Conservation (phyloP, 2,113 vertebrate species). For the Ceratotherium simum region DNA sequence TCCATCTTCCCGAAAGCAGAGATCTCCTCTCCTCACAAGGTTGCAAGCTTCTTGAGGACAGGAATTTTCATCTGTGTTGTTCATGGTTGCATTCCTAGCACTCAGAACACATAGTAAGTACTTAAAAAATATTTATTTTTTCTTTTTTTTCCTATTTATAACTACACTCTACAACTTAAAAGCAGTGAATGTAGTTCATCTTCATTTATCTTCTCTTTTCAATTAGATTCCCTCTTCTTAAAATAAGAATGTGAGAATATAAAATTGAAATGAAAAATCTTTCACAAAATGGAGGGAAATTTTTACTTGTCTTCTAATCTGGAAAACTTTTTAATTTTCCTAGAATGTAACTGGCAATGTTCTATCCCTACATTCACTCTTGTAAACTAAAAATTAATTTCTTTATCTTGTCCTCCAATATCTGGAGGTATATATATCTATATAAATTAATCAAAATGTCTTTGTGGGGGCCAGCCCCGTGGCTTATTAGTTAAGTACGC, state of each 20-base stretch:
- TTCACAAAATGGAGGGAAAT: neutral
- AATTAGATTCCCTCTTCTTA: neutral
- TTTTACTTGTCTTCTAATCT: neutral
- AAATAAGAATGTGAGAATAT: neutral
- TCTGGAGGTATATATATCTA: neutral
- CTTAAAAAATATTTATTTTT: too few species aligned
- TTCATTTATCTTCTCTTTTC: neutral
- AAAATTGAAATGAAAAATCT: neutral
- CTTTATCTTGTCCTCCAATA: neutral
- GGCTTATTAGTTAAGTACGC: too few species aligned
- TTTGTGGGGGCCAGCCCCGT: too few species aligned
- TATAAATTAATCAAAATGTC: neutral
- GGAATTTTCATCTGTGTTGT: fast-evolving
- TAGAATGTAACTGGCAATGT: neutral
- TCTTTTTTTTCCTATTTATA: fast-evolving
- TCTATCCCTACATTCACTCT: neutral
- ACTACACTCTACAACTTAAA: too few species aligned
- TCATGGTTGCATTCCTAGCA: fast-evolving
- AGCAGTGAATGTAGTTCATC: fast-evolving
- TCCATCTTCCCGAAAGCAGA: too few species aligned
- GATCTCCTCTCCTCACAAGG: neutral
- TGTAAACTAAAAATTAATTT: neutral
- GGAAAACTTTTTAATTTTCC: neutral
- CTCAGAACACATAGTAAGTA: neutral
- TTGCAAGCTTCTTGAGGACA: fast-evolving